Conservation (phyloP, 2,888 invertebrate species). For the Napeogenes sylphis region DNA sequence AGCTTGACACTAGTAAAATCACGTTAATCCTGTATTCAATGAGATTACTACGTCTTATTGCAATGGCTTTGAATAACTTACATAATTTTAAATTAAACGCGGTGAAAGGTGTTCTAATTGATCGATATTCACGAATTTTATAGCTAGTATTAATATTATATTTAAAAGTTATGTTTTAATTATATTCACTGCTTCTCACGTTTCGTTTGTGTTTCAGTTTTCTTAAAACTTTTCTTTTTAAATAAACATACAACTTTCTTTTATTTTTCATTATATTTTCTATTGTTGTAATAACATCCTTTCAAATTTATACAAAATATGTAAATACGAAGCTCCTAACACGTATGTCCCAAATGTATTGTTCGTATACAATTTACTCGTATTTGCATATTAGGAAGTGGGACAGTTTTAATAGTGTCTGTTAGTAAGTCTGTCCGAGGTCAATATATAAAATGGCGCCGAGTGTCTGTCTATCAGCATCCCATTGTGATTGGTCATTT, state of each 20-base stretch:
- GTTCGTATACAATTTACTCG: constrained; percentile 44
- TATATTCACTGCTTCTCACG: background rate
- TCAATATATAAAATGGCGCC: constrained; percentile 29
- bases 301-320: constrained; percentile 35
- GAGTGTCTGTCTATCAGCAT: constrained; percentile 22
- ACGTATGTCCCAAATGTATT: constrained; percentile 59
- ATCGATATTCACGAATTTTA: constrained; percentile 12
- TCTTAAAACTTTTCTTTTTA: too few species aligned
- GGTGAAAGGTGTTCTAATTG: constrained; percentile 24
- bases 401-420: constrained; percentile 58
- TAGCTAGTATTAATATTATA: background rate
- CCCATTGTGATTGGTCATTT: constrained; percentile 29
- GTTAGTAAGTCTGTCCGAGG: constrained; percentile 46
- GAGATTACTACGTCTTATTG: constrained; percentile 36
- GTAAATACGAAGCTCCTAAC: constrained; percentile 33
- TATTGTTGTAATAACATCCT: background rate
- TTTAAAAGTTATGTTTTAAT: background rate
- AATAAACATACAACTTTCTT: too few species aligned
- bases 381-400: constrained; percentile 73
- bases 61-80: constrained; percentile 17
- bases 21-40: constrained; percentile 46
- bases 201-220: too few species aligned
- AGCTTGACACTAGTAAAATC: constrained; percentile 43
- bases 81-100: constrained; percentile 19
- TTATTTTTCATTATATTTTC: too few species aligned